phyloP scores from a whole-genome alignment of 2,888 invertebrate genomes.

The Chymomyza caudatula region DNA sequence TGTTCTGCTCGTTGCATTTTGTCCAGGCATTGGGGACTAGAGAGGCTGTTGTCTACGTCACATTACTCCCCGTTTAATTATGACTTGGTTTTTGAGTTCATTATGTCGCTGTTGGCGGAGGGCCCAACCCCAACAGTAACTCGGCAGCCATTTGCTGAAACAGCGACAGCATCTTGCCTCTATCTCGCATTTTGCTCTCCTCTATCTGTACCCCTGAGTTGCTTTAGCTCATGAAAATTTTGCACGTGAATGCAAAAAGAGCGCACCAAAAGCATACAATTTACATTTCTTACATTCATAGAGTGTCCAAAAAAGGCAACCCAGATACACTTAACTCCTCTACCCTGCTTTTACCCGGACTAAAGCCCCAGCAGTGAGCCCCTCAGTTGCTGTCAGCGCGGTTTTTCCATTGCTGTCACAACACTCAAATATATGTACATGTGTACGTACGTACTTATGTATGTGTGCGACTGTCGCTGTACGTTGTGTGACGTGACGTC shows the following conservation, averaged over 20 bases:
- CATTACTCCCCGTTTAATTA: constrained; percentile 73
- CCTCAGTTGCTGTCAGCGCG: constrained; percentile 55
- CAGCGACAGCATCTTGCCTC: background rate
- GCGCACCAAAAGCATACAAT: constrained; percentile 63
- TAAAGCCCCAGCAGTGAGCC: no score
- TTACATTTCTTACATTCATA: constrained; percentile 68
- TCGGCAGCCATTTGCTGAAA: background rate
- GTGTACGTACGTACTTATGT: background rate
- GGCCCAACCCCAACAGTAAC: background rate
- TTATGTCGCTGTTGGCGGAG: constrained; percentile 54
- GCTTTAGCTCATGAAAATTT: constrained; percentile 60
- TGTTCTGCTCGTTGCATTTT: background rate
- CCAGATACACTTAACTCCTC: background rate
- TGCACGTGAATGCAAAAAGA: constrained; percentile 69
- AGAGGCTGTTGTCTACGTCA: constrained; percentile 56
- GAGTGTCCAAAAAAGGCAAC: constrained; percentile 25
- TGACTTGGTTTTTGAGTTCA: constrained; percentile 68
- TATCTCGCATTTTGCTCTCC: no score
- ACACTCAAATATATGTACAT: constrained; percentile 43
- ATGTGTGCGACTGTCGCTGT: background rate
- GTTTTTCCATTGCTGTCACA: constrained; percentile 69
- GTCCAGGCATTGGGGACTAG: background rate
- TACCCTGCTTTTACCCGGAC: background rate
- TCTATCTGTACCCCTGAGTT: background rate
- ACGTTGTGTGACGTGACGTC: constrained; percentile 61